Percentiles rank a stretch among this genome's conserved stretches.
Evolutionary conservation across 2,888 invertebrate genomes (phyloP).

Genomic region (Synanthedon myopaeformis): DNA sequence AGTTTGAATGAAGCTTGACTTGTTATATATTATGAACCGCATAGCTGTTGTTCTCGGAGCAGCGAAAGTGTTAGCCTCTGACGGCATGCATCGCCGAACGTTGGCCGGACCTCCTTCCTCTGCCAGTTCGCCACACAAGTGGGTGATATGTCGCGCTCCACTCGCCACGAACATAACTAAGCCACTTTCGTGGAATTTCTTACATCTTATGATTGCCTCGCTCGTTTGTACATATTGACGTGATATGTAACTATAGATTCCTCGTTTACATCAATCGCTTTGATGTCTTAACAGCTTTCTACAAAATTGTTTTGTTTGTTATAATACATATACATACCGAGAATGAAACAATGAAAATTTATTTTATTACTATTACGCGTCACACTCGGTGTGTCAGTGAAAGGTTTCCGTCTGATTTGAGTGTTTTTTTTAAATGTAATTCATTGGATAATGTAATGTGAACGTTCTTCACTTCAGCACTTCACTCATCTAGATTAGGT

Average conservation of each 20-base stretch:
- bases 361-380: conserved; percentile 7
- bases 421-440: too few relatives aligned
- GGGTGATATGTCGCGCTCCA: conserved; percentile 52
- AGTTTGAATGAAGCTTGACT: neutral
- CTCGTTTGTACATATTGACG: conserved; percentile 15
- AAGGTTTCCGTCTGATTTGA: conserved; percentile 10
- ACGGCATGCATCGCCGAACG: conserved; percentile 14
- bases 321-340: neutral
- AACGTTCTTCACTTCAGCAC: too few relatives aligned
- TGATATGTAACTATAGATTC: conserved; percentile 14
- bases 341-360: conserved; percentile 7
- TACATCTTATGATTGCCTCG: conserved; percentile 23
- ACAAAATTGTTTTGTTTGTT: conserved; percentile 8
- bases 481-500: too few relatives aligned
- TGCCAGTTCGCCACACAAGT: conserved; percentile 17
- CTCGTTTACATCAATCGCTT: conserved; percentile 22
- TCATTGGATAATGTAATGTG: too few relatives aligned
- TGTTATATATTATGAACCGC: too few relatives aligned
- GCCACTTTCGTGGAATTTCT: conserved; percentile 39
- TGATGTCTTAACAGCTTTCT: conserved; percentile 22
- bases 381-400: conserved; percentile 18
- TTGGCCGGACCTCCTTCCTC: conserved; percentile 13
- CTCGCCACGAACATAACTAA: conserved; percentile 28
- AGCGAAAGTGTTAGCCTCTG: conserved; percentile 43
- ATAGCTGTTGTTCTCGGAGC: conserved; percentile 4